phyloP scores from a whole-genome alignment of 2,113 vertebrate species.

The Capreolus pygargus region DNA sequence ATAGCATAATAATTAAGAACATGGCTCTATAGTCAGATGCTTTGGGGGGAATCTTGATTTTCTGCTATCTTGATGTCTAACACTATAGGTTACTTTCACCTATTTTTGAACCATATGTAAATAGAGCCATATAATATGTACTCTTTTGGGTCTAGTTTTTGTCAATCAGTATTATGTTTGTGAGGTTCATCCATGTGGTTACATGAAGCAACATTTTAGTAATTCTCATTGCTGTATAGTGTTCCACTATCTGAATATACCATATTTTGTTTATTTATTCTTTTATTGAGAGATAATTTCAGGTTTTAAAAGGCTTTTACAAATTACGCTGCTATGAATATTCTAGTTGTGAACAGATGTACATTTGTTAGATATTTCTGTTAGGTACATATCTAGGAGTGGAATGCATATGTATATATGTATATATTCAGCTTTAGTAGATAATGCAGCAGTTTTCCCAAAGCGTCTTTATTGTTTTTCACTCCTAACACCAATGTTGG shows the following conservation, averaged over 20 bases:
- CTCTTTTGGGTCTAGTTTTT: background rate
- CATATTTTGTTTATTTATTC: background rate
- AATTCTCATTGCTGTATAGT: background rate
- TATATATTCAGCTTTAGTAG: background rate
- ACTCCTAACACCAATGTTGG: background rate
- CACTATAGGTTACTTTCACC: background rate
- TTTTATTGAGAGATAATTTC: background rate
- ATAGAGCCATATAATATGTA: background rate
- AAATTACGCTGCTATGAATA: background rate
- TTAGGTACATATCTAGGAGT: background rate
- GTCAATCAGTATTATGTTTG: background rate
- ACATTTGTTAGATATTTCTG: background rate
- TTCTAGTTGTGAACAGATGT: background rate
- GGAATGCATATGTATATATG: background rate
- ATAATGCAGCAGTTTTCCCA: background rate
- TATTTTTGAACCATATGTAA: background rate
- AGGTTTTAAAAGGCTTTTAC: background rate
- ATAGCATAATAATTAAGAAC: background rate
- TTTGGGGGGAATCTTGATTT: background rate
- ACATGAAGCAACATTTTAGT: background rate
- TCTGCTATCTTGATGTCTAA: background rate
- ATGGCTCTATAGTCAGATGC: background rate
- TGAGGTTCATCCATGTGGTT: background rate
- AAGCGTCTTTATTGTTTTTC: background rate
- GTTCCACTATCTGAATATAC: background rate